These are phyloP conservation scores for Sinhomidia bicolor DNA, from an alignment of 2,888 invertebrate species.

Conservation along the genomic window DNA sequence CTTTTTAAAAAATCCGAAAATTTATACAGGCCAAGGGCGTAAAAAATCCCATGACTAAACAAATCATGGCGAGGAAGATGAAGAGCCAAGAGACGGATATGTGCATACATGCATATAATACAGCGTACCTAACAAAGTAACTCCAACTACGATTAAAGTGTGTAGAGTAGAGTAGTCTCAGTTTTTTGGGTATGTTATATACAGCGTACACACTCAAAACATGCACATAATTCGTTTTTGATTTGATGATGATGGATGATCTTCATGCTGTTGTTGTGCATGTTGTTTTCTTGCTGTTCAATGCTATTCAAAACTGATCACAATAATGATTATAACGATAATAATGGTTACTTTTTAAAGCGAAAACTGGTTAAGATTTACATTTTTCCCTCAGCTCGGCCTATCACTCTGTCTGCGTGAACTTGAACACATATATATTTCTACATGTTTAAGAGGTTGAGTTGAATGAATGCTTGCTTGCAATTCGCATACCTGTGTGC, in stretches of 20 bases:
- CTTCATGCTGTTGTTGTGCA: neutral
- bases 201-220: neutral
- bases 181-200: too few species aligned
- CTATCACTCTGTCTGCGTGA: neutral
- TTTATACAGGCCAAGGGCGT: conserved; percentile 54
- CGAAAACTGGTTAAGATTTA: conserved; percentile 46
- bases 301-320: conserved; percentile 38
- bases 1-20: conserved; percentile 32
- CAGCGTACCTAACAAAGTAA: neutral
- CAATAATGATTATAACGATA: conserved; percentile 35
- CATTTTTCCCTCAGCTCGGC: neutral
- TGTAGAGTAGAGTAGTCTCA: too few species aligned
- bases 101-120: neutral
- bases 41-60: conserved; percentile 35
- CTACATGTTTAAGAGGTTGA: too few species aligned
- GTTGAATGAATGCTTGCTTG: neutral
- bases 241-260: conserved; percentile 11
- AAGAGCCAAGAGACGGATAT: neutral
- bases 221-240: conserved; percentile 30
- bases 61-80: conserved; percentile 16
- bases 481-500: too few species aligned
- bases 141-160: too few species aligned
- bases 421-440: too few species aligned
- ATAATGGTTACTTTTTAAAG: conserved; percentile 33
- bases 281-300: neutral